Percentiles rank a stretch among this genome's conserved stretches.
Conservation (phyloP, 30 jellyfish, hydroid and myxozoan species). For the Rhopilema esculentum region DNA sequence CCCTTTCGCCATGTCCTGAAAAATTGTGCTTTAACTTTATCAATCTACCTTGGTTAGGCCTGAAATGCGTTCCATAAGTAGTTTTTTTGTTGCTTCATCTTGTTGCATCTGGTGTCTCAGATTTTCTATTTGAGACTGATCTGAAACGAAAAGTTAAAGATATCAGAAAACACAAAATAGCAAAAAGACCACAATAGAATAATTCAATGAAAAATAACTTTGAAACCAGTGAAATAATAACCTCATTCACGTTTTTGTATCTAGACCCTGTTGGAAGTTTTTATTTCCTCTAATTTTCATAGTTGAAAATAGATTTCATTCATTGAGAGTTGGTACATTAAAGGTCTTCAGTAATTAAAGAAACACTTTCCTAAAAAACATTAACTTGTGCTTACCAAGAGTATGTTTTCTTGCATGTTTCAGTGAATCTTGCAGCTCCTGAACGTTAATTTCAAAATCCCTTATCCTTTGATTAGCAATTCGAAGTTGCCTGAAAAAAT, state of each 20-base stretch:
- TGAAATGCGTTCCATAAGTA: slow-evolving; percentile 3
- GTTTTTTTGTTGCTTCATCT: slow-evolving; percentile 40
- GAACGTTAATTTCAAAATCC: slow-evolving; percentile 34
- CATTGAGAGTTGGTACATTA: too few relatives aligned
- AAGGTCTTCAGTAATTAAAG: too few relatives aligned
- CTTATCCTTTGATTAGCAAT: slow-evolving; percentile 75
- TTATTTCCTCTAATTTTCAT: too few relatives aligned
- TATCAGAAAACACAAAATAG: too few relatives aligned
- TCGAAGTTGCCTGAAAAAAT: slow-evolving; percentile 62
- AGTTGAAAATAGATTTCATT: too few relatives aligned
- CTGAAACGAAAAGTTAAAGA: background rate
- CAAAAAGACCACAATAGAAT: too few relatives aligned
- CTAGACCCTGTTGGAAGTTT: too few relatives aligned
- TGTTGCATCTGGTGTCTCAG: slow-evolving; percentile 25
- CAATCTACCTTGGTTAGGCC: slow-evolving; percentile 42
- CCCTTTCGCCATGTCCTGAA: background rate
- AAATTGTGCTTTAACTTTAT: background rate
- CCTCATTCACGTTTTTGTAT: too few relatives aligned
- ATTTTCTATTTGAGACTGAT: slow-evolving; percentile 23
- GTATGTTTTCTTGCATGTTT: slow-evolving; percentile 36
- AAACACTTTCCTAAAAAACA: too few relatives aligned
- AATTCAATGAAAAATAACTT: too few relatives aligned
- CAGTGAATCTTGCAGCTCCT: slow-evolving; percentile 18
- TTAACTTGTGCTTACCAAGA: slow-evolving; percentile 3
- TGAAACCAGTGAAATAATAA: too few relatives aligned